These are phyloP conservation scores for Meda fulgida DNA, from an alignment of 2,797 vertebrate genomes.

Conservation along the genomic window DNA sequence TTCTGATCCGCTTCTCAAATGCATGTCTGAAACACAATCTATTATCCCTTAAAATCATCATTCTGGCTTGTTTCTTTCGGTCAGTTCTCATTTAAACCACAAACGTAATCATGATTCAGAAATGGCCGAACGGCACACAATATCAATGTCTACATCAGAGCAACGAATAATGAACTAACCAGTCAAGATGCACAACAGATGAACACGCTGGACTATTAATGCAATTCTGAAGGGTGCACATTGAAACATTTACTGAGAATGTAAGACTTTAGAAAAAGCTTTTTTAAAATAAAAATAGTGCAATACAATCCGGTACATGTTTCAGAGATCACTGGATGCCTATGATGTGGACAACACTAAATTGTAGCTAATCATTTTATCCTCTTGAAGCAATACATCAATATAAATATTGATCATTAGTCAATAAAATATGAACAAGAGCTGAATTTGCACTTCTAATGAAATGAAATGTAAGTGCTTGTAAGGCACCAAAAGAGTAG, in stretches of 20 bases:
- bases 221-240: conserved; percentile 32
- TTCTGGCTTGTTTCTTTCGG: conserved; percentile 40
- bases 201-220: conserved; percentile 27
- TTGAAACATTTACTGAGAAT: conserved; percentile 25
- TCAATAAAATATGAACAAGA: background rate
- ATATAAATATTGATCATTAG: background rate
- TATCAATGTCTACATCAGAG: conserved; percentile 45
- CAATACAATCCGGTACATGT: background rate
- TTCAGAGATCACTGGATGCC: background rate
- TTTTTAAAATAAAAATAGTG: background rate
- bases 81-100: conserved; percentile 42
- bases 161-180: conserved; percentile 23
- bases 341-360: conserved; percentile 2
- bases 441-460: background rate
- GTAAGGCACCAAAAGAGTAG: background rate
- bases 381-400: background rate
- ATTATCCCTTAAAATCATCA: conserved; percentile 45
- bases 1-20: conserved; percentile 46
- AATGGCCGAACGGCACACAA: conserved; percentile 27
- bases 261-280: background rate
- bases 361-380: background rate
- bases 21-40: conserved; percentile 51
- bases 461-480: background rate
- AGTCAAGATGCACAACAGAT: conserved; percentile 44
- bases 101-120: conserved; percentile 45